These are phyloP conservation scores for Metacarcinus magister DNA, from an alignment of 2,888 invertebrate species.

Conservation along the genomic window DNA sequence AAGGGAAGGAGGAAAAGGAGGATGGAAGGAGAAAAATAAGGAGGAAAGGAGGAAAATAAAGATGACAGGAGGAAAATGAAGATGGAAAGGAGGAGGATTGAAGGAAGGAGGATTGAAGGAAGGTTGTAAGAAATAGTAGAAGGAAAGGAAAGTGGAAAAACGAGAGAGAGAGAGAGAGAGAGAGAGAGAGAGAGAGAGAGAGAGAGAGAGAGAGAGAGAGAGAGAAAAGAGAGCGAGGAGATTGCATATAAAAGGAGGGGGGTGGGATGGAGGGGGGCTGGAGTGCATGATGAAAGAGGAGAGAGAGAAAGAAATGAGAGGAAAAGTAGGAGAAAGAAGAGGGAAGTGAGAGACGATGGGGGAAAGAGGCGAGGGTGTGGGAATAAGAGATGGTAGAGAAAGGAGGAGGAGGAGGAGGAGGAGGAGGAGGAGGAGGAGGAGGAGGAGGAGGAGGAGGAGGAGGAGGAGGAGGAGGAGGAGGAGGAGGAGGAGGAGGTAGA, in stretches of 20 bases:
- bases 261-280: no score
- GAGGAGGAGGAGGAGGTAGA: background rate
- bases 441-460: background rate
- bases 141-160: background rate
- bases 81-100: background rate
- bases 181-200: background rate
- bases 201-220: background rate
- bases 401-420: background rate
- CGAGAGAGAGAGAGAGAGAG: background rate
- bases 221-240: background rate
- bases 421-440: conserved; percentile 17
- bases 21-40: background rate
- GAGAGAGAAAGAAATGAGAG: conserved; percentile 46
- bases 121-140: background rate
- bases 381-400: conserved; percentile 38
- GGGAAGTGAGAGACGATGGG: background rate
- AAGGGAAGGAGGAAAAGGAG: background rate
- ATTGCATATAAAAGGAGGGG: background rate
- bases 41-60: background rate
- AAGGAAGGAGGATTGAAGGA: background rate
- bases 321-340: background rate
- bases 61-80: background rate
- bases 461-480: background rate
- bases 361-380: background rate
- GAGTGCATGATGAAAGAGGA: conserved; percentile 40